Conservation (phyloP, 2,113 vertebrate genomes). For the Ploceus nigricollis region DNA sequence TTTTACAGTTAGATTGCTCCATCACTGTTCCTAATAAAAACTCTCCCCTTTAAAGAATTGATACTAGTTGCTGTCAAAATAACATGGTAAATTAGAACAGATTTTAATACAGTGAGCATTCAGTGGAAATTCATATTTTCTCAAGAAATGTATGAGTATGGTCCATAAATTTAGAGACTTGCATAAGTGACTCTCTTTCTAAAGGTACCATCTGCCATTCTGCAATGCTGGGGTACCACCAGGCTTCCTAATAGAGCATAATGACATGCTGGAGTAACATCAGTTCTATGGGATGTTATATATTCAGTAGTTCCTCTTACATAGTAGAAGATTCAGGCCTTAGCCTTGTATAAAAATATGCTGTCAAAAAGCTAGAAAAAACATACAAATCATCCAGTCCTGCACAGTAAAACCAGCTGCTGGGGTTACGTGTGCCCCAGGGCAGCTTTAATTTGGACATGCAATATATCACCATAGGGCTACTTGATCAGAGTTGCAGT, state of each 20-base stretch:
- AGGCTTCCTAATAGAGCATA: background rate
- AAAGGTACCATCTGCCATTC: background rate
- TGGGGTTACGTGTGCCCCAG: constrained; percentile 21
- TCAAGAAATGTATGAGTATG: background rate
- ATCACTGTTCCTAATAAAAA: background rate
- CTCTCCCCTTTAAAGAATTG: background rate
- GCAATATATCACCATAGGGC: constrained; percentile 44
- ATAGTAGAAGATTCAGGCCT: background rate
- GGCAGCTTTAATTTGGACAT: constrained; percentile 58
- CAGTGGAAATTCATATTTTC: background rate
- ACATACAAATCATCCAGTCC: constrained; percentile 32
- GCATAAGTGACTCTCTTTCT: background rate
- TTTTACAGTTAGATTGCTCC: background rate
- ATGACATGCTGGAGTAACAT: background rate
- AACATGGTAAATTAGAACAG: background rate
- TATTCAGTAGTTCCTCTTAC: constrained; percentile 34
- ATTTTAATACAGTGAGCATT: background rate
- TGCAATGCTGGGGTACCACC: background rate
- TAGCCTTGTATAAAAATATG: constrained; percentile 23
- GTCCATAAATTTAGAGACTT: background rate
- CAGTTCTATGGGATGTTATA: background rate
- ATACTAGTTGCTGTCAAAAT: background rate
- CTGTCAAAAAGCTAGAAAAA: constrained; percentile 42
- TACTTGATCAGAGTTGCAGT: constrained; percentile 52
- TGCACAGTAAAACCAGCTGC: constrained; percentile 35